Evolutionary conservation across 2,113 vertebrate genomes (phyloP), one percentile per base, ranked within the genome.

Genomic region (Thryonomys swinderianus): DNA sequence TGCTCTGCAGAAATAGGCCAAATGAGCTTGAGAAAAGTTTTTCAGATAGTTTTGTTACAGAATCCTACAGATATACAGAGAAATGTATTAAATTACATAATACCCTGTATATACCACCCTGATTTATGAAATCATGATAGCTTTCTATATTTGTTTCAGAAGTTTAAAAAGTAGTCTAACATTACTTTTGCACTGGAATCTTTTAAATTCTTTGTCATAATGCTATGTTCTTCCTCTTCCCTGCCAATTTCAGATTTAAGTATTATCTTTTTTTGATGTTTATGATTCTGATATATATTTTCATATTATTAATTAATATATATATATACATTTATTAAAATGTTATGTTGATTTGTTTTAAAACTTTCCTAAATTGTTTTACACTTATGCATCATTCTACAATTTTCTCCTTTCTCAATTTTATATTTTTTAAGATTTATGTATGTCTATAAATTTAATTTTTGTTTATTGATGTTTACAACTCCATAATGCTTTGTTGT

Each of bases 21-120:
- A 81, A 93, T 83, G 42, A 64, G 40, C 57, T 64, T 61, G 34
- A 93, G 73, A 81, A 83, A 89, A 45, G 59, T 30, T 53, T 25
- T 95, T 95, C 88, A 61, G 67, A 21, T 90, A 55, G 61, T 94
- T 96, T 94, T 90, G 57, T 88, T 90, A 66, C 16, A 79, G 76
- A 78, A 57, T 81, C 34, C 78, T 84, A 91, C 62, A 92, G 40
- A 80, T 27, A 79, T 92, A 55, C 17, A 81, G n/a, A 93, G 91
- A 91, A 14, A 6, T 76, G 89, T 37, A 91, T 74, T 55, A 90
- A 95, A 90, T 92, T 79, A 85, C 66, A 42, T 40, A 82, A 76
- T 42, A 79, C 25, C 64, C 84, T 57, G 20, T 32, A 25, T 69
- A 71, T 45, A 89, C 7, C 25, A 48, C 7, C 7, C 1, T 51